Evolutionary conservation across 2,888 invertebrate species (phyloP).

Genomic region (Boloria selene): DNA sequence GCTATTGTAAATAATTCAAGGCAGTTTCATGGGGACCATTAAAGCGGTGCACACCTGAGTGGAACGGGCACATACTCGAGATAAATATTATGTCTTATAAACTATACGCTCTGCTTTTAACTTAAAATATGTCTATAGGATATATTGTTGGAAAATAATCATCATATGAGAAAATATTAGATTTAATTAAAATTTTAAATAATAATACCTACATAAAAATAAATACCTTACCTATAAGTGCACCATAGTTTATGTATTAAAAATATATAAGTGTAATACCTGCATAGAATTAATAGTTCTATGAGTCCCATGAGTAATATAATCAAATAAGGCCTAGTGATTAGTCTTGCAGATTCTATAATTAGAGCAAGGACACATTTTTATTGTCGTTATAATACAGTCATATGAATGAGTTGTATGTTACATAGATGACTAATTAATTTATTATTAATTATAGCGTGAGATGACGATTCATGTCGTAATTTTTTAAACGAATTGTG

Average conservation of each 20-base stretch:
- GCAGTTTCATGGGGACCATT: conserved; percentile 17
- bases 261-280: too few relatives aligned
- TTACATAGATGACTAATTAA: conserved; percentile 19
- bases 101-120: neutral
- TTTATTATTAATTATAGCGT: conserved; percentile 4
- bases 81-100: conserved; percentile 21
- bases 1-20: conserved; percentile 20
- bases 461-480: neutral
- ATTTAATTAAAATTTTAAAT: conserved; percentile 6
- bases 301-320: conserved; percentile 3
- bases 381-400: conserved; percentile 17
- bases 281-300: too few relatives aligned
- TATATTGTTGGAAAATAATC: neutral
- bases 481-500: neutral
- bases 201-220: too few relatives aligned
- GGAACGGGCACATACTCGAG: conserved; percentile 14
- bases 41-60: conserved; percentile 23
- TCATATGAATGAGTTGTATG: conserved; percentile 18
- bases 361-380: conserved; percentile 27
- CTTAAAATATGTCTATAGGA: neutral
- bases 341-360: neutral
- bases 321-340: conserved; percentile 3
- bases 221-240: too few relatives aligned
- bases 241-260: too few relatives aligned
- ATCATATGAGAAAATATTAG: neutral